phyloP scores from a whole-genome alignment of 2,888 invertebrate species.

The Zelleria hepariella region DNA sequence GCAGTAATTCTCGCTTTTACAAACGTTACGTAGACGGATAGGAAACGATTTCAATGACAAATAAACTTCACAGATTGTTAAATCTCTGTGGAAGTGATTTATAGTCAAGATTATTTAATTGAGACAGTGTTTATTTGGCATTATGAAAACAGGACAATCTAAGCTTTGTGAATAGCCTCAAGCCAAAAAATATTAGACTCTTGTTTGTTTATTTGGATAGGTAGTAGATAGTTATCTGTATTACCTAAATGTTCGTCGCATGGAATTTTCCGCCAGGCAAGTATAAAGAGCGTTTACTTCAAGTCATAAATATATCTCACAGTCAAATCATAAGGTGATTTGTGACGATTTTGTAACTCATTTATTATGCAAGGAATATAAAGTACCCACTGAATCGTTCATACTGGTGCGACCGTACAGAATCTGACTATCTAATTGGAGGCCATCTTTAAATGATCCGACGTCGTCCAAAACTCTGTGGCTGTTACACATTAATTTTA shows the following conservation, averaged over 20 bases:
- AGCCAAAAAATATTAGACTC: too few relatives aligned
- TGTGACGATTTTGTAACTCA: conserved; percentile 66
- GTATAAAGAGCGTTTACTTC: neutral
- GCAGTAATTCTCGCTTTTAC: conserved; percentile 41
- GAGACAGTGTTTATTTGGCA: too few relatives aligned
- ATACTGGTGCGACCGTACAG: conserved; percentile 39
- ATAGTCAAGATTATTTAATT: neutral
- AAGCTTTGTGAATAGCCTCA: too few relatives aligned
- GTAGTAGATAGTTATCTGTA: too few relatives aligned
- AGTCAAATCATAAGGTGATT: conserved; percentile 70
- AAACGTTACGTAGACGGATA: too few relatives aligned
- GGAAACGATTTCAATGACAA: neutral
- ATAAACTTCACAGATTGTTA: neutral
- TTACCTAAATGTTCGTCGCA: too few relatives aligned
- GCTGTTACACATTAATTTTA: too few relatives aligned
- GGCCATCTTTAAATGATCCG: conserved; percentile 16
- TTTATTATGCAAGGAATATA: conserved; percentile 71
- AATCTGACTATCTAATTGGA: conserved; percentile 53
- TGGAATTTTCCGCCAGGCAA: conserved; percentile 1
- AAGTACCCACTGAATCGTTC: conserved; percentile 48
- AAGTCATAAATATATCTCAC: conserved; percentile 58
- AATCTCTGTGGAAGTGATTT: neutral
- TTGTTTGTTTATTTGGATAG: too few relatives aligned
- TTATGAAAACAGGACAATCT: too few relatives aligned
- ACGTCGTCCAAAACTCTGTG: neutral